Base-by-base conservation (phyloP, 2,113 vertebrate genomes). In the Aegotheles bennettii region DNA sequence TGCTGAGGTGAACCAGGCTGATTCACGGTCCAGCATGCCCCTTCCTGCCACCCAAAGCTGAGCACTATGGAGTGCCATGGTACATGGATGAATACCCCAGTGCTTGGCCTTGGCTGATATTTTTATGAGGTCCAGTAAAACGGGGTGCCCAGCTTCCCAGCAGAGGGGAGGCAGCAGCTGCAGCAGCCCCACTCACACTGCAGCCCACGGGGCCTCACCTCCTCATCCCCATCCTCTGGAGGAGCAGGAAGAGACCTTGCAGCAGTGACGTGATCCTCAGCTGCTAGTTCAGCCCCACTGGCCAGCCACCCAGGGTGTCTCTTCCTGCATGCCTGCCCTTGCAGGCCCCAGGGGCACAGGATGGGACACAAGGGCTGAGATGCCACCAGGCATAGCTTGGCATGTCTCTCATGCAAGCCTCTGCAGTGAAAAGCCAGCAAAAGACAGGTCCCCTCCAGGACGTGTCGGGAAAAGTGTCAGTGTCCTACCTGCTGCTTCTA, bases 121-220 rank as follows among this genome's bases (percentile, higher is more conserved):
- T 87, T 83, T 61, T 85, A 43, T 3, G 2, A 59, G 14, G 23
- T 56, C 18, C 23, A 11, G 60, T 38, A n/a, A 60, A 89, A 91
- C 0, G 0, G 8, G 33, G 23, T 0, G 5, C 25, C 7, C n/a
- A 40, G 24, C 6, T 77, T 65, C 19, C 63, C 1, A 2, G 24
- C 2, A 2, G 35, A 28, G 23, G 54, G 38, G 26, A 80, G 16
- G 36, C 57, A 71, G 59, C 20, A 24, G 47, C 59, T 2, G 4
- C 31, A 42, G 40, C 51, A 51, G 45, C 14, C 13, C 7, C 0
- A 1, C 45, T 67, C 26, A 6, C 78, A 57, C 16, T 16, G 7
- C 7, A 53, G 31, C 25, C 43, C 3, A 2, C 20, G 35, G 61
- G 35, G 7, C 24, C 17, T 74, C 3, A 0, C 35, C 21, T 56